A percentile compares a stretch with the other conserved stretches of the same genome.
Conservation (phyloP, 2,113 vertebrate genomes). For the Colistium nudipinnis region DNA sequence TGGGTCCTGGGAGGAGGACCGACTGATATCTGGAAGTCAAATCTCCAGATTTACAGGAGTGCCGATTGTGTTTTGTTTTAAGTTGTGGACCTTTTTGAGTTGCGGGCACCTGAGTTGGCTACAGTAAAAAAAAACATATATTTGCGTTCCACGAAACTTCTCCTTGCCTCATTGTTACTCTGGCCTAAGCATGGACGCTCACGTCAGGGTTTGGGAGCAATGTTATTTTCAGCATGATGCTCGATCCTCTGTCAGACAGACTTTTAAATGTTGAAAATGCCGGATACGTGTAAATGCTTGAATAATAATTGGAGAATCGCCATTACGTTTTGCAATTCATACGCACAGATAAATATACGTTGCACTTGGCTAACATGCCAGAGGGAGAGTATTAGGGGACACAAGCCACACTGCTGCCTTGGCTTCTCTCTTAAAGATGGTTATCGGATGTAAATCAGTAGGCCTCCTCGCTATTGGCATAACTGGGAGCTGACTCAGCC, state of each 20-base stretch:
- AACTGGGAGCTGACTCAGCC: slow-evolving; percentile 75
- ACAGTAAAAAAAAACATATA: no score
- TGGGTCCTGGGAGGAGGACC: no score
- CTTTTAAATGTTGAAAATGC: neutral
- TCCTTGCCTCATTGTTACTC: no score
- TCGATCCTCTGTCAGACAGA: neutral
- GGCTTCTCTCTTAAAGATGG: slow-evolving; percentile 66
- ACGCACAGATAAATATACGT: slow-evolving; percentile 3
- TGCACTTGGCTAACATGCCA: slow-evolving; percentile 9
- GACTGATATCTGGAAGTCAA: no score
- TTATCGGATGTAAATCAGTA: slow-evolving; percentile 83
- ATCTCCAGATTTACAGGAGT: no score
- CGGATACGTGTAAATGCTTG: neutral
- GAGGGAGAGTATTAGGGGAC: slow-evolving; percentile 11
- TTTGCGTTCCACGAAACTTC: no score
- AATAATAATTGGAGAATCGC: slow-evolving; percentile 5
- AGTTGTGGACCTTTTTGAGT: no score
- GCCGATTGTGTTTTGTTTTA: no score
- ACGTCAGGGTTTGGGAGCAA: no score
- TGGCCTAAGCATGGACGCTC: no score
- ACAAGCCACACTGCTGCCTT: slow-evolving; percentile 36
- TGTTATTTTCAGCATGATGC: no score
- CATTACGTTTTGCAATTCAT: slow-evolving; percentile 6
- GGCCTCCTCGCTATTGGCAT: slow-evolving; percentile 51
- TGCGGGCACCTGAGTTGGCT: no score